phyloP scores from a whole-genome alignment of 2,797 vertebrate genomes.

The Rhinella marina region DNA sequence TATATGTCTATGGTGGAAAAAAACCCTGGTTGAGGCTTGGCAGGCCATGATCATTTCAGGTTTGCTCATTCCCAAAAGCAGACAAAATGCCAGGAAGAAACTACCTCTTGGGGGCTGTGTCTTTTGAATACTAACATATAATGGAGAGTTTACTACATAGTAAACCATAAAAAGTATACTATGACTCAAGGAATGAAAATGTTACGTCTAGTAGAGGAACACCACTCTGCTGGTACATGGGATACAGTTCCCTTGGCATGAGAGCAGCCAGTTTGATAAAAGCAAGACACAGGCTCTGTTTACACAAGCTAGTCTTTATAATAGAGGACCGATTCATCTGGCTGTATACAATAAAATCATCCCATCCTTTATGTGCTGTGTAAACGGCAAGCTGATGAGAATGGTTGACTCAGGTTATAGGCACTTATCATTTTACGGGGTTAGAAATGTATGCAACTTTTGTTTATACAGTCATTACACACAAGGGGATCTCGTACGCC shows the following conservation, averaged over 20 bases:
- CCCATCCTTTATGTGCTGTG: neutral
- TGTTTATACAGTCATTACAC: constrained; percentile 15
- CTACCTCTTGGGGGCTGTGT: neutral
- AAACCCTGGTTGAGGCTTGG: too few relatives aligned
- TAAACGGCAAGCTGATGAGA: neutral
- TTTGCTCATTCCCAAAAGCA: too few relatives aligned
- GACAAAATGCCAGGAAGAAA: neutral
- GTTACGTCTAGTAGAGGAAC: neutral
- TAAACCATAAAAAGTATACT: neutral
- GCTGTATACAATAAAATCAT: neutral
- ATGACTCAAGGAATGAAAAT: neutral
- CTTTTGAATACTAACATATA: neutral
- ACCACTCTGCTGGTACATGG: neutral
- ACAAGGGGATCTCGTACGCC: neutral
- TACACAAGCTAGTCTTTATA: neutral
- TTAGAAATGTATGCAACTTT: constrained; percentile 5
- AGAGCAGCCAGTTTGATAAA: neutral
- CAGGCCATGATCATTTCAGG: neutral
- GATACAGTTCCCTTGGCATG: neutral
- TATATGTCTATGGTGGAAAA: too few relatives aligned
- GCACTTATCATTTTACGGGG: constrained; percentile 7
- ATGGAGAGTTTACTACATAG: neutral
- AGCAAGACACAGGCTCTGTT: neutral
- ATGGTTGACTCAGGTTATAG: neutral
- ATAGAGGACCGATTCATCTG: neutral